Evolutionary conservation across 1,140 invertebrate species (phyloP).

Genomic region (Diabrotica undecimpunctata): DNA sequence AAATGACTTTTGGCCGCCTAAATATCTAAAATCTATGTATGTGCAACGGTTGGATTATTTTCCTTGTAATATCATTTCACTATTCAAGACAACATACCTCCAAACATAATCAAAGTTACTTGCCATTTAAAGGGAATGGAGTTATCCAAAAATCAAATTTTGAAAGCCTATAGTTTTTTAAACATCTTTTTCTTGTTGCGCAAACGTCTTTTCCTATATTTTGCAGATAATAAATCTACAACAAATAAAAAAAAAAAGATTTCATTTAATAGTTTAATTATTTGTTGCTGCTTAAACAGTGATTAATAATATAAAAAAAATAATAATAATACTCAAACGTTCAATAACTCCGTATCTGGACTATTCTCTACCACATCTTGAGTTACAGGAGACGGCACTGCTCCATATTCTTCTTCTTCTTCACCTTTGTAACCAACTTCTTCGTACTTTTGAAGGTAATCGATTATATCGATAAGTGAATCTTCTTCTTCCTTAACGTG

Average conservation of each 20-base stretch:
- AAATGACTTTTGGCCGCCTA: no score
- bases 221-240: background rate
- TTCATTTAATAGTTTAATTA: background rate
- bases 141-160: no score
- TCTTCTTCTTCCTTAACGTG: constrained; percentile 57
- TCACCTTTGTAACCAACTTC: constrained; percentile 27
- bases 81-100: no score
- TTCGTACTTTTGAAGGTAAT: constrained; percentile 42
- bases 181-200: background rate
- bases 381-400: constrained; percentile 28
- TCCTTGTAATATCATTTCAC: no score
- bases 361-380: constrained; percentile 30
- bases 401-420: constrained; percentile 36
- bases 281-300: background rate
- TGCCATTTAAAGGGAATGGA: no score
- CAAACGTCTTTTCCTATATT: background rate
- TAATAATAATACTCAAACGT: constrained; percentile 6
- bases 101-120: no score
- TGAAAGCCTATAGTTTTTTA: no score
- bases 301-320: background rate
- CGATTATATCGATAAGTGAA: constrained; percentile 45
- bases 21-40: no score
- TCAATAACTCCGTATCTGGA: constrained; percentile 27
- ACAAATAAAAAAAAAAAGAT: background rate
- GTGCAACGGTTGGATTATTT: no score